Base-by-base conservation (phyloP, 1,140 invertebrate species). In the Galleria mellonella region DNA sequence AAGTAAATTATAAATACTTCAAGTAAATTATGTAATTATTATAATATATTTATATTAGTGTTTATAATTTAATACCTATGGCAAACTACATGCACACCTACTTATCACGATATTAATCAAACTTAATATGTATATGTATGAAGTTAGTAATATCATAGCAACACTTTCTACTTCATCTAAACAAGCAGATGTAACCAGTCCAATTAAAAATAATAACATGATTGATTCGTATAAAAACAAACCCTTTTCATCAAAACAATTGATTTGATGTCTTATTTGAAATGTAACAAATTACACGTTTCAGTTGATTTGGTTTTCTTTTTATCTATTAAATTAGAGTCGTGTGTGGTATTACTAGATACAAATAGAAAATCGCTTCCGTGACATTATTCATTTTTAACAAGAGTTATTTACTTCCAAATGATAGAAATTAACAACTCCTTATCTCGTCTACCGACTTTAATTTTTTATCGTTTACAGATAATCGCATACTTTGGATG, bases 141-240 rank as follows among this genome's bases (percentile, higher is more conserved):
- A 3, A 6, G 6, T 6, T 23, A 23, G 17, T 23, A 3, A 23
- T 6, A 23, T 23, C 17, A 6, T 23, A 23, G 6, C 17, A 23
- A 23, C 2, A 23, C 17, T 23, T 23, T 3, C 17, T 23, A 23
- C 6, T 23, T 3, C 2, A 23, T 23, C 17, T 51, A 39, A 44
- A 38, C 33, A 58, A 51, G 49, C 71, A 79, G 69, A 75, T 75
- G 72, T 64, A 45, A 61, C 35, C 51, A 37, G 50, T 51, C 53
- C 67, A 70, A 76, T 82, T 76, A 77, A 75, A 82, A 73, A 62
- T 79, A 79, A 83, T 72, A 62, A 72, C 65, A 72, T 76, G 65
- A 81, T 83, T 72, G 66, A 68, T 61, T 61, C 51, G 43, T 61
- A 55, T 30, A 70, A 71, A 74, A 76, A 65, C 47, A 54, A 54